Evolutionary conservation across 64 coral and sea anemone genomes (phyloP), one percentile per base, ranked within the genome.

Genomic region (Orbicella faveolata): DNA sequence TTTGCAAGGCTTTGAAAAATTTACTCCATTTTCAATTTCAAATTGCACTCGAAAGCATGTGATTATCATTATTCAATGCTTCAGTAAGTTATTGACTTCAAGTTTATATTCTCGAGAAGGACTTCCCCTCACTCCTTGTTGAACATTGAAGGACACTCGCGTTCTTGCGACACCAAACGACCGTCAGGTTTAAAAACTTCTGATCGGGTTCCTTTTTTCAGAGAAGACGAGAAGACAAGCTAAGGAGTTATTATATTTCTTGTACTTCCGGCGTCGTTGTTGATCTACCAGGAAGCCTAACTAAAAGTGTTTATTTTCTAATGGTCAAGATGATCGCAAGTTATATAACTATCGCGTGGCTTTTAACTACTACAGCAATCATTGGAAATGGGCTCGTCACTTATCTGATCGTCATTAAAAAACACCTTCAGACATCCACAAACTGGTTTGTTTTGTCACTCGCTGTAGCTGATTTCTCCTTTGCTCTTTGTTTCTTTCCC

Each of bases 401-500:
- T 78, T 23, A 51, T 0, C 20, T 78, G 20, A 78, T 52, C 20
- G 17, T 78, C 3, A 52, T 9, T 52, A 78, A 5, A 78, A 78
- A 78, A 52, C 39, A 52, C 7, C 75, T 78, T 78, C 75, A 78
- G 37, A 78, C 75, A 52, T 2, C 75, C 1, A 44, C 75, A 52
- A 51, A 78, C 20, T 53, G 19, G 20, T 78, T 78, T 23, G 41
- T 78, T 0, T 19, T 53, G 20, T 78, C 75, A 4, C 75, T 78
- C 10, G 75, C 75, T 9, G 18, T 6, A 20, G 37, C 75, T 3
- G 75, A 78, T 78, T 78, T 78, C 19, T 52, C 20, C 19, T 77
- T 78, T 52, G 75, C 75, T 19, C 4, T 52, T 10, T 78, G 36
- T 78, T 78, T 48, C 41, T 78, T 78, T 78, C 75, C 75, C 17